Evolutionary conservation across 1,140 invertebrate species (phyloP), one percentile per base, ranked within the genome.

Genomic region (Diachasmimorpha longicaudata): DNA sequence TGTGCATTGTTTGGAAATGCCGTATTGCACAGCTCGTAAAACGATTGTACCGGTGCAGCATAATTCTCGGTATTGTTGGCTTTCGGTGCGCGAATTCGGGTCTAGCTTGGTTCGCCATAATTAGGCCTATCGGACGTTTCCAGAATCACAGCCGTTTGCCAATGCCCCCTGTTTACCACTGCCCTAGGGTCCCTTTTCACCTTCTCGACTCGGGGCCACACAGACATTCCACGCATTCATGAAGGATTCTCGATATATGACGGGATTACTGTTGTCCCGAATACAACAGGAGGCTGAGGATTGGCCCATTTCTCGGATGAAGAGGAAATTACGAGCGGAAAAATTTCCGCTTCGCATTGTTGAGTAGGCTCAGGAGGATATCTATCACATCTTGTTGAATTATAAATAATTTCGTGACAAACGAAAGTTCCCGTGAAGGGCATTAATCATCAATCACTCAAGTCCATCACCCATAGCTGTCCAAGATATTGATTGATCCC

Each of bases 91-190:
- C 14, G 23, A 37, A 23, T 67, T 36, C 13, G 23, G 23, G 63
- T n/a, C 36, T 25, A 42, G 21, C 42, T 11, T 58, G 46, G 31
- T 55, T 48, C 10, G 31, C 46, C 14, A 58, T 72, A 72, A 58
- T 72, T 72, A 72, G 70, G 48, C 70, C 21, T 72, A 72, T 72
- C 70, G 70, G 70, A 63, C 46, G 31, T 72, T 72, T 31, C 9
- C 70, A 72, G 70, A 55, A 72, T 72, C 46, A 13, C 70, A 1
- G 0, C 48, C 70, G 70, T 48, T 72, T 72, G 46, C 70, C 69
- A 71, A 52, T 44, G 13, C 31, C 31, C 31, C 6, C 31, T 31
- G 31, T 14, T 3, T 10, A 13, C 9, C 13, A 6, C 39, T 10
- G 39, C 39, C 39, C 13, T 4, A 4, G 1, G 1, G 39, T 6